Percentiles rank a stretch among this genome's conserved stretches.
phyloP scores from a whole-genome alignment of 2,888 invertebrate genomes.

The Lathronympha strigana region DNA sequence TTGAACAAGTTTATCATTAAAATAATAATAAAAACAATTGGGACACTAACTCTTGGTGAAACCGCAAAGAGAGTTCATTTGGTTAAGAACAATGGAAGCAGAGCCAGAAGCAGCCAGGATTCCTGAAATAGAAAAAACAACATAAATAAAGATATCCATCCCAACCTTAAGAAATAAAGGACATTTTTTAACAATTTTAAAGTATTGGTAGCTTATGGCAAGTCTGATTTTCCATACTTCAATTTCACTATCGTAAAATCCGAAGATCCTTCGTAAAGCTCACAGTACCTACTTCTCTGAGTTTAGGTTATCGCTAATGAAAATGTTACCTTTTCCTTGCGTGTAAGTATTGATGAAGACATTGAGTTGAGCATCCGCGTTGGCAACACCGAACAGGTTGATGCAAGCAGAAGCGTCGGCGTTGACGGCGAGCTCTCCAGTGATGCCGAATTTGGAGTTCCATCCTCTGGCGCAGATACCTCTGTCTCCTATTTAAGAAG shows the following conservation, averaged over 20 bases:
- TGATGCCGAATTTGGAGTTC: conserved; percentile 2
- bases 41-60: not conserved
- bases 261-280: no score
- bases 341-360: not conserved
- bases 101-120: not conserved
- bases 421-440: not conserved
- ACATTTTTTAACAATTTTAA: no score
- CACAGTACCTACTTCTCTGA: no score
- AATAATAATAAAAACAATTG: not conserved
- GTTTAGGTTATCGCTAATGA: no score
- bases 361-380: not conserved
- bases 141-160: not conserved
- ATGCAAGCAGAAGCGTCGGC: not conserved
- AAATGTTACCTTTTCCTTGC: conserved; percentile 14
- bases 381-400: not conserved
- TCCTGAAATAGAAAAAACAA: not conserved
- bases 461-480: conserved; percentile 17
- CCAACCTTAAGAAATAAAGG: not conserved
- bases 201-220: no score
- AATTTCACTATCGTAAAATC: no score
- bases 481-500: conserved; percentile 22
- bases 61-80: not conserved
- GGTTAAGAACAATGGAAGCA: not conserved
- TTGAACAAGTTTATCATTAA: no score
- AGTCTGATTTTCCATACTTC: no score